Conservation (phyloP, 2,888 invertebrate species). For the Julus scandinavius region DNA sequence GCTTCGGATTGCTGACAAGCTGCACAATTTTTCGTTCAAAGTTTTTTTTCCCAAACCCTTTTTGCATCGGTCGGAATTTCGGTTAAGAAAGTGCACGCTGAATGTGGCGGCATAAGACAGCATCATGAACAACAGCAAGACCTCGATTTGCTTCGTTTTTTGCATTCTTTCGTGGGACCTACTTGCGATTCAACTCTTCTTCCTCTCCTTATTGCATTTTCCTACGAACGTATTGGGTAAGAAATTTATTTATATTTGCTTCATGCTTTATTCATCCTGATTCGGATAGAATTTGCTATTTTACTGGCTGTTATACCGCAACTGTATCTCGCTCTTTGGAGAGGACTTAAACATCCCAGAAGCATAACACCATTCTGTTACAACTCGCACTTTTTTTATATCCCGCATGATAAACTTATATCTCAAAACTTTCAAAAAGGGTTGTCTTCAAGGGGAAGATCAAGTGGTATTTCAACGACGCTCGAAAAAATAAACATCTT, state of each 20-base stretch:
- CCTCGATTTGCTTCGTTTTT: not conserved
- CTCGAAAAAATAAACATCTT: no score
- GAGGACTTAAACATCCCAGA: not conserved
- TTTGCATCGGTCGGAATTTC: not conserved
- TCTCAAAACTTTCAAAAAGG: not conserved
- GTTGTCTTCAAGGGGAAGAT: no score
- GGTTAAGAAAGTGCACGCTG: not conserved
- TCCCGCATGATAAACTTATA: not conserved
- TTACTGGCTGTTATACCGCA: not conserved
- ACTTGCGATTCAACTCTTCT: not conserved
- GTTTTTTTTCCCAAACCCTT: not conserved
- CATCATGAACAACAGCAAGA: not conserved
- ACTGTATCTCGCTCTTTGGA: not conserved
- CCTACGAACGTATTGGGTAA: not conserved
- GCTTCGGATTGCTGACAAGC: not conserved
- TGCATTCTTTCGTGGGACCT: not conserved
- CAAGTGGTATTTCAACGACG: not conserved
- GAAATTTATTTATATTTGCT: not conserved
- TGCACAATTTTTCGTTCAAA: not conserved
- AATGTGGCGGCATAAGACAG: not conserved
- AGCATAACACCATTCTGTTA: not conserved
- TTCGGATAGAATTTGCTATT: not conserved
- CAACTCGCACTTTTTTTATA: not conserved
- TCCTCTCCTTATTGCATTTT: not conserved
- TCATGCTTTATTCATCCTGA: not conserved